Evolutionary conservation across 2,113 vertebrate genomes (phyloP).

Genomic region (Cephalopterus ornatus): DNA sequence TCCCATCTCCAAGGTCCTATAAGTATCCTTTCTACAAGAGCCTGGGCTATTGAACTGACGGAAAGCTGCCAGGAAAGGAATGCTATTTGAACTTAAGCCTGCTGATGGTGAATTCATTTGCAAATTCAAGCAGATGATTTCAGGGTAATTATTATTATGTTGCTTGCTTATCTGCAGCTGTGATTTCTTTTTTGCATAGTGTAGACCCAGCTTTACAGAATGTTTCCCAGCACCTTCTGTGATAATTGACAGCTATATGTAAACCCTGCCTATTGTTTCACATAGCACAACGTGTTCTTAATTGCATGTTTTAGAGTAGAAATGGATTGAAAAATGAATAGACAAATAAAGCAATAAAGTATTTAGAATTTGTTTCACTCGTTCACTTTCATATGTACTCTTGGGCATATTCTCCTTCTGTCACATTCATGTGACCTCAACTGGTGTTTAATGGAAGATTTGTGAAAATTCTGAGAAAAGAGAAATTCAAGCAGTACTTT

Average conservation of each 20-base stretch:
- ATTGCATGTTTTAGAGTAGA: constrained; percentile 47
- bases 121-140: constrained; percentile 50
- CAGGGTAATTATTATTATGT: constrained; percentile 37
- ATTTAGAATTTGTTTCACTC: neutral
- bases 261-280: constrained; percentile 44
- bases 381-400: neutral
- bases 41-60: neutral
- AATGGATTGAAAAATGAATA: constrained; percentile 11
- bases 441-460: neutral
- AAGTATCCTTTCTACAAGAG: neutral
- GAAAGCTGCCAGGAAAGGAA: constrained; percentile 25
- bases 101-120: neutral
- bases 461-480: neutral
- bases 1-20: neutral
- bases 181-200: constrained; percentile 11
- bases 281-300: constrained; percentile 26
- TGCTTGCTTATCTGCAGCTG: constrained; percentile 43
- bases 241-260: constrained; percentile 6
- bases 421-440: neutral
- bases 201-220: neutral
- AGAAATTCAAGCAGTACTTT: neutral
- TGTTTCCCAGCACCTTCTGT: constrained; percentile 38
- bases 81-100: neutral
- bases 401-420: neutral
- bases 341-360: neutral